Evolutionary conservation across 2,113 vertebrate species (phyloP).

Genomic region (Glareola pratincola): DNA sequence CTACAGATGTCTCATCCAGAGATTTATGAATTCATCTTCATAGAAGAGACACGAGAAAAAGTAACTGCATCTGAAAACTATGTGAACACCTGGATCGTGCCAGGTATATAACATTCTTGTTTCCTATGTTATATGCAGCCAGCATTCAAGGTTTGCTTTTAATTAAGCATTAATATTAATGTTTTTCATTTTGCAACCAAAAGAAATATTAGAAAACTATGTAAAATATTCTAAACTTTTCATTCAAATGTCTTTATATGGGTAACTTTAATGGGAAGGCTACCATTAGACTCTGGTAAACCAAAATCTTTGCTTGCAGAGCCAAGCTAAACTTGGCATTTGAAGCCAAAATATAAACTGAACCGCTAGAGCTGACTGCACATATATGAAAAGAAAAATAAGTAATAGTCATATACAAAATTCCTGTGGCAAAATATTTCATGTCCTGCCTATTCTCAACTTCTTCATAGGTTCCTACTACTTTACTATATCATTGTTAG

Average conservation of each 20-base stretch:
- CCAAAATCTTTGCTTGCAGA: conserved; percentile 1
- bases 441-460: not conserved
- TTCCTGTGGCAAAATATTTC: conserved; percentile 30
- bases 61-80: not conserved
- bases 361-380: conserved; percentile 37
- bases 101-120: not conserved
- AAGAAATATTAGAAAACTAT: conserved; percentile 3
- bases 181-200: not conserved
- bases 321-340: conserved; percentile 46
- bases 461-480: not conserved
- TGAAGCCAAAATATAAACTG: conserved; percentile 19
- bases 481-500: not conserved
- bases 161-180: not conserved
- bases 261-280: conserved; percentile 19
- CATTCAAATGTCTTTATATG: conserved; percentile 18
- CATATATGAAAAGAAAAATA: conserved; percentile 35
- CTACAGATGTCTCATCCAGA: not conserved
- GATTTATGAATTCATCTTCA: not conserved
- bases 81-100: not conserved
- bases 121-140: not conserved
- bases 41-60: not conserved
- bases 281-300: conserved; percentile 46
- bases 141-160: not conserved
- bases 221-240: conserved; percentile 1
- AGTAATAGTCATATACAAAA: not conserved